phyloP scores from a whole-genome alignment of 2,888 invertebrate genomes.

The Rhagium mordax region DNA sequence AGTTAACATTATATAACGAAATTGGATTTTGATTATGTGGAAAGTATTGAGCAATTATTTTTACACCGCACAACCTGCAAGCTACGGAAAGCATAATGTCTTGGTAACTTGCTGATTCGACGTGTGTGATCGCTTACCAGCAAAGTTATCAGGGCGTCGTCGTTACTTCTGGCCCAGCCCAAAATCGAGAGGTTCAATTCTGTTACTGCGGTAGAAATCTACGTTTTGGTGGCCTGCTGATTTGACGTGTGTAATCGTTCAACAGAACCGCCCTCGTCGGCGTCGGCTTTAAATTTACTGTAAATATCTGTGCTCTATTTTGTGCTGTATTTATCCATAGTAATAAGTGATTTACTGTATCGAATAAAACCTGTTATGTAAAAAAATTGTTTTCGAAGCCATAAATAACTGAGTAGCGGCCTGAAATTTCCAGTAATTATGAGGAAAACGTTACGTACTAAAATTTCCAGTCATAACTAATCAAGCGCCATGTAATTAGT shows the following conservation, averaged over 20 bases:
- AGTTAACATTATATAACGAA: constrained; percentile 11
- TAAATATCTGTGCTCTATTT: no score
- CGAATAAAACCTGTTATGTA: background rate
- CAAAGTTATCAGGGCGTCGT: no score
- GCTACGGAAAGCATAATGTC: no score
- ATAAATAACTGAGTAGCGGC: background rate
- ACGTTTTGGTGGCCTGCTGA: no score
- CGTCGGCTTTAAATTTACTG: no score
- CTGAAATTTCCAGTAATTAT: background rate
- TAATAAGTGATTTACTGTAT: background rate
- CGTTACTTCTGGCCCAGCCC: no score
- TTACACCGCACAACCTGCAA: background rate
- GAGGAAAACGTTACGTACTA: constrained; percentile 9
- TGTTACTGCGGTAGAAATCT: no score
- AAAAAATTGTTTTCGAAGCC: background rate
- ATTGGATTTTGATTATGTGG: constrained; percentile 3
- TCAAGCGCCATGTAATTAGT: constrained; percentile 35
- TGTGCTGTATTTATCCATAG: background rate
- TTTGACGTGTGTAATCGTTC: no score
- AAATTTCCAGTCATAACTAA: constrained; percentile 36
- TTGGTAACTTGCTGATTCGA: no score
- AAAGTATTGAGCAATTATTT: background rate
- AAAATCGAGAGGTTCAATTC: no score
- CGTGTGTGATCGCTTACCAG: no score
- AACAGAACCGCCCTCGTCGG: no score